Conservation (phyloP, 1,140 invertebrate species). For the Drosophila erecta region DNA sequence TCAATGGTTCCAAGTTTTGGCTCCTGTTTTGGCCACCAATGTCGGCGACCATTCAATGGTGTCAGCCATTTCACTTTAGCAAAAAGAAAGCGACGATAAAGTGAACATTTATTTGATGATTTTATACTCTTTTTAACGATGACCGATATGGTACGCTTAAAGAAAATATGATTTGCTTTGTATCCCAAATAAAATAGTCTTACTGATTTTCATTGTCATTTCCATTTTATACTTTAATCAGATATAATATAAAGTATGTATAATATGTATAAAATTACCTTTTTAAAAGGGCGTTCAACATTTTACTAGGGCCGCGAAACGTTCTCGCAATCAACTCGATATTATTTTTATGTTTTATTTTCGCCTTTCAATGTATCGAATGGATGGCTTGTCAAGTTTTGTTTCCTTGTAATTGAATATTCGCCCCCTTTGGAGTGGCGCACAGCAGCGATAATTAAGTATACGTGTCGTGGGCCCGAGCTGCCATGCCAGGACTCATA, state of each 20-base stretch:
- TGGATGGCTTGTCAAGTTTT: constrained; percentile 44
- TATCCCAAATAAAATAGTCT: too few relatives aligned
- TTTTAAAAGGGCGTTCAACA: neutral
- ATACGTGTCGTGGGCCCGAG: constrained; percentile 35
- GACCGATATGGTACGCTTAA: neutral
- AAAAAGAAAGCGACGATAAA: constrained; percentile 6
- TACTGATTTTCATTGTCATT: too few relatives aligned
- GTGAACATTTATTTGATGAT: constrained; percentile 34
- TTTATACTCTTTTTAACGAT: constrained; percentile 13
- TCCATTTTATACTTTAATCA: too few relatives aligned
- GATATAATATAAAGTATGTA: too few relatives aligned
- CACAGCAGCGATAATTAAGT: constrained; percentile 41
- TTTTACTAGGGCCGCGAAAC: neutral
- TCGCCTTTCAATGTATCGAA: constrained; percentile 30
- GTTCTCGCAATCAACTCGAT: constrained; percentile 10
- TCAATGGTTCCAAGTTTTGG: constrained; percentile 40
- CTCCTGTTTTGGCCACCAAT: constrained; percentile 37
- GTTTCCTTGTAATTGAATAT: constrained; percentile 70
- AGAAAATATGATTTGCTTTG: too few relatives aligned
- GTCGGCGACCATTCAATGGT: constrained; percentile 34
- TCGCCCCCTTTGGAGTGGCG: neutral
- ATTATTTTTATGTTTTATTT: constrained; percentile 35
- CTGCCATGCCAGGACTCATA: constrained; percentile 30
- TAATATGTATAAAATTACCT: neutral
- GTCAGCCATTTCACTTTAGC: constrained; percentile 38